Percentiles rank a stretch among this genome's conserved stretches.
Conservation (phyloP, 2,888 invertebrate species). For the Junonia oenone region DNA sequence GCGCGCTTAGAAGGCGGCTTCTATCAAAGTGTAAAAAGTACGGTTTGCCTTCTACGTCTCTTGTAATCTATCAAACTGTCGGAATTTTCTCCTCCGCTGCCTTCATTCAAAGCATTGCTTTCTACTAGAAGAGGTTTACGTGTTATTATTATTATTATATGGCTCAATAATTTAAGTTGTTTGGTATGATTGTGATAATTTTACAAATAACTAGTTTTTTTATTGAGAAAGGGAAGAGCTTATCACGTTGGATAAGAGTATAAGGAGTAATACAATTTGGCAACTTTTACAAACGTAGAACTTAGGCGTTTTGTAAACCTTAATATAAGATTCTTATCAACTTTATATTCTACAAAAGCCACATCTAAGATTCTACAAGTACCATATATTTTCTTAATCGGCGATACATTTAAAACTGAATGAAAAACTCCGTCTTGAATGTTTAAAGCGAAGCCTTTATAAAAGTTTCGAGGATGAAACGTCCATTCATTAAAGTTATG, state of each 20-base stretch:
- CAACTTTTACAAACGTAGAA: too few relatives aligned
- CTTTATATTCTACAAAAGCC: too few relatives aligned
- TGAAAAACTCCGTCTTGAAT: neutral
- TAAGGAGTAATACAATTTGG: too few relatives aligned
- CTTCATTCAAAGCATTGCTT: conserved; percentile 13
- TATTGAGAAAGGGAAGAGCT: too few relatives aligned
- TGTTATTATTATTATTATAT: too few relatives aligned
- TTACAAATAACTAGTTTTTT: too few relatives aligned
- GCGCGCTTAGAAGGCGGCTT: neutral
- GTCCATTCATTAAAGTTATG: conserved; percentile 28
- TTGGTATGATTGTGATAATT: too few relatives aligned
- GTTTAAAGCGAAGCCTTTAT: conserved; percentile 21
- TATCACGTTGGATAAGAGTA: too few relatives aligned
- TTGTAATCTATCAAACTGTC: conserved; percentile 22
- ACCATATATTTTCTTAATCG: neutral
- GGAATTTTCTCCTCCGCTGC: conserved; percentile 15
- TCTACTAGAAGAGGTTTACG: neutral
- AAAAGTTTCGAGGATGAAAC: conserved; percentile 26
- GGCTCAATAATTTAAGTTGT: neutral
- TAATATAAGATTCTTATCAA: too few relatives aligned
- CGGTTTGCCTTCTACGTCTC: neutral
- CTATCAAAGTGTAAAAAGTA: neutral
- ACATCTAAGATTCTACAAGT: too few relatives aligned
- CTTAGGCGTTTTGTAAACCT: too few relatives aligned
- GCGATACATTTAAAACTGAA: neutral